Conservation (phyloP, 1,140 invertebrate species). For the Elymnias hypermnestra region DNA sequence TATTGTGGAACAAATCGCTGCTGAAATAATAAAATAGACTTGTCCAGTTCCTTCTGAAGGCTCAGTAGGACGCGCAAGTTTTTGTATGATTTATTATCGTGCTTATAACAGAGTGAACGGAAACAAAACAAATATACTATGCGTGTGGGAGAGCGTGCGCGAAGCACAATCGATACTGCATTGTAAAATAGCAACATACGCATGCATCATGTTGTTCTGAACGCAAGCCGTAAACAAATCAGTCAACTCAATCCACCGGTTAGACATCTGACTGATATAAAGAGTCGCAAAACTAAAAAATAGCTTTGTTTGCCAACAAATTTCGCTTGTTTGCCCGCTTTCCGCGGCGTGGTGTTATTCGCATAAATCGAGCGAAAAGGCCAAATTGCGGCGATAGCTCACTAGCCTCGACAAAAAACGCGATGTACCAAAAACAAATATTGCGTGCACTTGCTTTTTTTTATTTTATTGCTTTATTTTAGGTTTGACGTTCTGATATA, state of each 20-base stretch:
- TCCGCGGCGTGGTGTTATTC: constrained; percentile 56
- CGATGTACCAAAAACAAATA: constrained; percentile 62
- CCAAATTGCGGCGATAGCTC: constrained; percentile 67
- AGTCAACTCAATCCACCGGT: constrained; percentile 44
- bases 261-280: constrained; percentile 66
- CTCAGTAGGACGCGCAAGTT: constrained; percentile 1
- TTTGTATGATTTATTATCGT: constrained; percentile 11
- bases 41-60: not conserved
- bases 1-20: too few relatives aligned
- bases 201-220: constrained; percentile 32
- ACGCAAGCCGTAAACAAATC: constrained; percentile 39
- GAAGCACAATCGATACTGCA: constrained; percentile 21
- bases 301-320: constrained; percentile 56
- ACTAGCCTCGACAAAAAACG: constrained; percentile 61
- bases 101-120: constrained; percentile 13
- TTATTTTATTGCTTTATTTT: constrained; percentile 50
- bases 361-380: constrained; percentile 69
- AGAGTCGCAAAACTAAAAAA: constrained; percentile 60
- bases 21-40: too few relatives aligned
- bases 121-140: constrained; percentile 12
- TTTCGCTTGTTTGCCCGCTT: constrained; percentile 63
- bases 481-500: constrained; percentile 29
- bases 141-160: constrained; percentile 10
- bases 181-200: constrained; percentile 29
- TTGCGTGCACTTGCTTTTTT: constrained; percentile 49